A percentile compares a stretch with the other conserved stretches of the same genome.
Evolutionary conservation across 2,797 vertebrate species (phyloP).

Genomic region (Ctenosaura bakeri): DNA sequence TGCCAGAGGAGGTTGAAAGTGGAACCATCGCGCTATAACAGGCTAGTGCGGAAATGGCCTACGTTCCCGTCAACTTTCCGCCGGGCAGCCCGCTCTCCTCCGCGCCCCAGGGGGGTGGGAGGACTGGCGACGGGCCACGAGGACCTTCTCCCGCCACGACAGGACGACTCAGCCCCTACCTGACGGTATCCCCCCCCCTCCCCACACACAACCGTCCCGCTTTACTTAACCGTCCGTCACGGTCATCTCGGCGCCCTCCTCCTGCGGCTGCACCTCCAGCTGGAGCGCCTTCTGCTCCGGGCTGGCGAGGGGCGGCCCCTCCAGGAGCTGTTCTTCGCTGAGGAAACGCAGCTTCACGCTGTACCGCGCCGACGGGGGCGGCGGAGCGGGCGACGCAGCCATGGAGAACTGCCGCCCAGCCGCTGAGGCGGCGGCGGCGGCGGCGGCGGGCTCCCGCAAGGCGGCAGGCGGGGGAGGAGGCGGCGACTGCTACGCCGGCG

Average conservation of each 20-base stretch:
- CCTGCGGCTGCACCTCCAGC: constrained; percentile 44
- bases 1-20: too few relatives aligned
- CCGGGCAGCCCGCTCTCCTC: background rate
- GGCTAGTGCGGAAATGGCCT: too few relatives aligned
- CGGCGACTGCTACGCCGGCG: background rate
- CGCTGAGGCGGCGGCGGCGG: too few relatives aligned
- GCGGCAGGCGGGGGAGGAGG: background rate
- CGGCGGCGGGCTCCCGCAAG: too few relatives aligned
- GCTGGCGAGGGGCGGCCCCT: constrained; percentile 13
- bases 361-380: background rate
- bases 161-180: too few relatives aligned
- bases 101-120: too few relatives aligned
- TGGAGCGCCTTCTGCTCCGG: background rate
- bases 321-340: constrained; percentile 55
- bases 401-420: background rate
- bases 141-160: background rate
- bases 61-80: background rate
- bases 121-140: too few relatives aligned
- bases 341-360: constrained; percentile 45
- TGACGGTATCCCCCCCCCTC: too few relatives aligned
- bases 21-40: too few relatives aligned
- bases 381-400: background rate
- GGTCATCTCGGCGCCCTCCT: constrained; percentile 18
- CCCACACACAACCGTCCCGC: background rate
- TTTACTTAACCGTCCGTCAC: constrained; percentile 61